phyloP scores from a whole-genome alignment of 2,113 vertebrate genomes.

The Hiodon tergisus region DNA sequence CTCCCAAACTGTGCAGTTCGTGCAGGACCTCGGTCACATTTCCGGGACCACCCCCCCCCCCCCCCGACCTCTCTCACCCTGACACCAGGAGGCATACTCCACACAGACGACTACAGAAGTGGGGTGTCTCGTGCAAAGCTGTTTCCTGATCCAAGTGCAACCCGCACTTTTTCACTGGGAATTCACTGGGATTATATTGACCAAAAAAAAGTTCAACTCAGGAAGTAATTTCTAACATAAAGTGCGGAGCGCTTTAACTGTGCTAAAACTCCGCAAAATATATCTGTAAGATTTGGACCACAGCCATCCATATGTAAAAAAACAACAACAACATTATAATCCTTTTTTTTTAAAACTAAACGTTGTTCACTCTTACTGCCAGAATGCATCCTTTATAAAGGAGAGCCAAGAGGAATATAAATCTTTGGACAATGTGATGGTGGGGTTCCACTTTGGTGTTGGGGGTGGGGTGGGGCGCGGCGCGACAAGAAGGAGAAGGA shows the following conservation, averaged over 20 bases:
- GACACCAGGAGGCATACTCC: conserved; percentile 22
- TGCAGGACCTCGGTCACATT: conserved; percentile 34
- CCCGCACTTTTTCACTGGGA: background rate
- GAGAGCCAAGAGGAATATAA: background rate
- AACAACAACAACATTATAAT: background rate
- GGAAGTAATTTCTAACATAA: background rate
- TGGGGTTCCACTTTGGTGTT: background rate
- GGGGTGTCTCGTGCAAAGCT: conserved; percentile 42
- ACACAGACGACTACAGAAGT: conserved; percentile 35
- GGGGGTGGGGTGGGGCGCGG: background rate
- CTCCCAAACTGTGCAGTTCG: background rate
- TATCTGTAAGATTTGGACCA: no score
- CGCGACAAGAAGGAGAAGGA: conserved; percentile 18
- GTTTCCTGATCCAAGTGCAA: conserved; percentile 36
- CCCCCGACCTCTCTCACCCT: conserved; percentile 33
- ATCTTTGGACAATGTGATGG: background rate
- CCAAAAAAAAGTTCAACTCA: no score
- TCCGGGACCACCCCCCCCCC: conserved; percentile 40
- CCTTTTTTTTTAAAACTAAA: background rate
- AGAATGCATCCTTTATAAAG: background rate
- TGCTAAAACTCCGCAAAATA: background rate
- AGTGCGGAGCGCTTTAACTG: background rate
- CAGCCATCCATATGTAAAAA: no score
- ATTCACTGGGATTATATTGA: no score
- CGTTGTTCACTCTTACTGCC: background rate